A percentile compares a stretch with the other conserved stretches of the same genome.
Conservation (phyloP, 2,888 invertebrate genomes). For the Drosophila buzzatii region DNA sequence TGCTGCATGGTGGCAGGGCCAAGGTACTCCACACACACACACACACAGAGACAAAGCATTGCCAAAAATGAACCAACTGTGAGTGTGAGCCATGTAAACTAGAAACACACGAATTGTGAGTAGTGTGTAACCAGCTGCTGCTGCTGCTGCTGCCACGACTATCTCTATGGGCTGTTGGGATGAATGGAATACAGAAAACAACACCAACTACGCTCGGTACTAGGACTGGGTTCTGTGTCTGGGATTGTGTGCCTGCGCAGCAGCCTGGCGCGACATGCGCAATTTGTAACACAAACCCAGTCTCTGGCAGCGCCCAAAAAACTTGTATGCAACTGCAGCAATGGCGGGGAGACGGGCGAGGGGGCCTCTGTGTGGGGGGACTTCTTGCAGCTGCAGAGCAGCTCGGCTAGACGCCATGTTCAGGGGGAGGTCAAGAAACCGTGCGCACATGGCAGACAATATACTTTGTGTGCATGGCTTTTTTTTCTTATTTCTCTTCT, state of each 20-base stretch:
- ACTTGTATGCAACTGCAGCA: constrained; percentile 54
- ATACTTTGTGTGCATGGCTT: constrained; percentile 23
- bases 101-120: constrained; percentile 43
- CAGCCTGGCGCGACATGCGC: constrained; percentile 83
- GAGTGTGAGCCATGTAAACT: constrained; percentile 51
- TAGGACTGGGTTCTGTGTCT: constrained; percentile 18
- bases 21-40: constrained; percentile 26
- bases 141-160: constrained; percentile 31
- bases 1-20: constrained; percentile 21
- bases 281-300: constrained; percentile 86
- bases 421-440: constrained; percentile 82
- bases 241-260: constrained; percentile 40
- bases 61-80: constrained; percentile 64
- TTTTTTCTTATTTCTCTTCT: not conserved
- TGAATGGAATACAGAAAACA: constrained; percentile 41
- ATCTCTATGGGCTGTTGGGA: constrained; percentile 17
- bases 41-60: constrained; percentile 51
- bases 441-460: constrained; percentile 56
- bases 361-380: not conserved
- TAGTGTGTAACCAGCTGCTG: constrained; percentile 60
- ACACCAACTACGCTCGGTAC: constrained; percentile 6
- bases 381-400: constrained; percentile 12
- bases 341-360: constrained; percentile 23
- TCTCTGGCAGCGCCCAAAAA: constrained; percentile 81
- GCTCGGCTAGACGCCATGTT: constrained; percentile 37